Base-by-base conservation (phyloP, 2,113 vertebrate genomes). In the Caloenas nicobarica region DNA sequence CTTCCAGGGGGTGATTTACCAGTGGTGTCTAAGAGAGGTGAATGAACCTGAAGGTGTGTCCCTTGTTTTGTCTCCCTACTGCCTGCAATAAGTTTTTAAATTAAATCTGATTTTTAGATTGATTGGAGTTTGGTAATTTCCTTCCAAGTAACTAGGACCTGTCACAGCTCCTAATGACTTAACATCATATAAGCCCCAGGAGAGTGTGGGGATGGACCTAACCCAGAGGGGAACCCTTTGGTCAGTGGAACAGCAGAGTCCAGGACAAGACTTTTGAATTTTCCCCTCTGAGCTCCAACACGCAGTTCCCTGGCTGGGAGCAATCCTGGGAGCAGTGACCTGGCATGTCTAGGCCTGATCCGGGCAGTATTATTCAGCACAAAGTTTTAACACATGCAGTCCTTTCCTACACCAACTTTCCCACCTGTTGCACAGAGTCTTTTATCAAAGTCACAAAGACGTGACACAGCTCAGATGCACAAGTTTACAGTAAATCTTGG, bases 231-330 rank as follows among this genome's bases (percentile, higher is more conserved):
- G 28, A 72, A 60, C n/a, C 34, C 31, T 71, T 21, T 38, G n/a
- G 28, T 66, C 76, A 66, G 40, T 40, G 22, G 83, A 86, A 68
- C 19, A 89, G 54, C 44, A 83, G n/a, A 69, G 28, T 48, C 19
- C 40, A 91, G 29, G 22, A 36, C 12, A 77, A 65, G 11, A 42
- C 25, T 77, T 69, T 5, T 31, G 68, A 21, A 11, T 33, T 48
- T 38, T 73, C 24, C 33, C n/a, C 5, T 51, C 42, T 44, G 57
- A 81, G 31, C 21, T 57, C 56, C 34, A 65, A 36, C 5, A 61
- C 0, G 0, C 71, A n/a, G 31, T 44, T 88, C 17, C 13, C 38
- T 44, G 34, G 34, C 22, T 73, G 16, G 25, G 10, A 3, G 1
- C 54, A 54, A 36, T 11, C 26, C 26, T 6, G 1, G 40, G 14